A percentile compares a stretch with the other conserved stretches of the same genome.
These are phyloP conservation scores for Yponomeuta sedellus DNA, from an alignment of 2,888 invertebrate species.

Conservation along the genomic window DNA sequence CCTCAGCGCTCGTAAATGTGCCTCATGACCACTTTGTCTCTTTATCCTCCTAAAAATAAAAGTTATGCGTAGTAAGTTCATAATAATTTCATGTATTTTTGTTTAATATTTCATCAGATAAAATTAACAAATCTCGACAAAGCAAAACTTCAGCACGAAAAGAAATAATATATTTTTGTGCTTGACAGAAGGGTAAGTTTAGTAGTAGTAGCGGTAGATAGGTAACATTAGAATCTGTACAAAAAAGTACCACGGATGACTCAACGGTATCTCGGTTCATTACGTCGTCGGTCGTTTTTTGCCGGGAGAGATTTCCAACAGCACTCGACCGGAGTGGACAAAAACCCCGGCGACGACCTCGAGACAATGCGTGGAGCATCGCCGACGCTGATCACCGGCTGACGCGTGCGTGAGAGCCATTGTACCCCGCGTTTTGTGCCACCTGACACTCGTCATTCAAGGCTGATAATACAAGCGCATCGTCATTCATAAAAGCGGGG, in stretches of 20 bases:
- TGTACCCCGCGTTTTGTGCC: slow-evolving; percentile 19
- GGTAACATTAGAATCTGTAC: not conserved
- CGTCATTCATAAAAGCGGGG: slow-evolving; percentile 14
- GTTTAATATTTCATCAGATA: too few relatives aligned
- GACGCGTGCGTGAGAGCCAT: slow-evolving; percentile 25
- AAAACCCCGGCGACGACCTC: slow-evolving; percentile 44
- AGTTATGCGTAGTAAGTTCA: too few relatives aligned
- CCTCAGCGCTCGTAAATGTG: slow-evolving; percentile 5
- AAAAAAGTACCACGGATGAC: not conserved
- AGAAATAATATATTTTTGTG: too few relatives aligned
- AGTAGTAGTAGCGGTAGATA: not conserved
- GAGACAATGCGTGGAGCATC: slow-evolving; percentile 45
- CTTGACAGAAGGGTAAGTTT: too few relatives aligned
- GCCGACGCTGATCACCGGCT: slow-evolving; percentile 34
- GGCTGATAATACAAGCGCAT: slow-evolving; percentile 22
- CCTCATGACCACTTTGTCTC: not conserved
- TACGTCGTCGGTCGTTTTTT: slow-evolving; percentile 29
- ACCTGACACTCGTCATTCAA: slow-evolving; percentile 20
- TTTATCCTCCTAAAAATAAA: too few relatives aligned
- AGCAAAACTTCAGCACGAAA: too few relatives aligned
- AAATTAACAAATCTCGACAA: too few relatives aligned
- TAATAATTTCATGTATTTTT: too few relatives aligned
- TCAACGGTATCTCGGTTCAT: slow-evolving; percentile 5
- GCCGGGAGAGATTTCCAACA: too few relatives aligned
- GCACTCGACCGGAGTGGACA: slow-evolving; percentile 38